Base-by-base conservation (phyloP, 2,113 vertebrate genomes). In the Oreotrochilus melanogaster region DNA sequence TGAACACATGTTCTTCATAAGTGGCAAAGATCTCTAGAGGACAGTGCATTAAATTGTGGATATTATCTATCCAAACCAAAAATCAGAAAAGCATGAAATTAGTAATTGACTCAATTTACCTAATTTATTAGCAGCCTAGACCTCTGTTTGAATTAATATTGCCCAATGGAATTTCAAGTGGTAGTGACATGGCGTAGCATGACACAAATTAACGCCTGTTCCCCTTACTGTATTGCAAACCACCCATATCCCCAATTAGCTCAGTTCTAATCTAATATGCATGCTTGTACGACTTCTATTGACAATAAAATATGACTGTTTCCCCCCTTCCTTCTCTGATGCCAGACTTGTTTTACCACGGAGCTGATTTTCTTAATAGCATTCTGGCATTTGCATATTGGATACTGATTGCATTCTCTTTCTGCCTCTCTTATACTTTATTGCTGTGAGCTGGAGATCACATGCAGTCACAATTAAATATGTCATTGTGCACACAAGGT, bases 41-140 rank as follows among this genome's bases (percentile, higher is more conserved):
- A 88, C 78, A 93, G 83, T 95, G 93, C 86, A 97, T 97, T 97
- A 97, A 97, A 98, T 50, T 95, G 94, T 92, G 97, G 81, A 97
- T 97, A 96, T 97, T 98, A 97, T 96, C 96, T 97, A 95, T 93
- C 94, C 93, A 98, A 97, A 98, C 94, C 88, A 95, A 95, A 98
- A 98, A 97, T 98, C 97, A 97, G 96, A 97, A 98, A 97, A 97
- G 96, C 98, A 98, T 98, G 97, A 98, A 98, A 98, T 97, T 96
- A 98, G 96, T 98, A 98, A 99, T 98, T 98, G 98, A 98, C 98
- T 99, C 98, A 98, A 99, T 99, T 99, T 99, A 98, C 98, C 98
- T 98, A 98, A 98, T 99, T 99, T 99, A 99, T 98, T 98, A 98
- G 97, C 93, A 96, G 98, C 98, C 97, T 98, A 99, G 98, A 98